Conservation (phyloP, 2,888 invertebrate genomes). For the Volucella inflata region DNA sequence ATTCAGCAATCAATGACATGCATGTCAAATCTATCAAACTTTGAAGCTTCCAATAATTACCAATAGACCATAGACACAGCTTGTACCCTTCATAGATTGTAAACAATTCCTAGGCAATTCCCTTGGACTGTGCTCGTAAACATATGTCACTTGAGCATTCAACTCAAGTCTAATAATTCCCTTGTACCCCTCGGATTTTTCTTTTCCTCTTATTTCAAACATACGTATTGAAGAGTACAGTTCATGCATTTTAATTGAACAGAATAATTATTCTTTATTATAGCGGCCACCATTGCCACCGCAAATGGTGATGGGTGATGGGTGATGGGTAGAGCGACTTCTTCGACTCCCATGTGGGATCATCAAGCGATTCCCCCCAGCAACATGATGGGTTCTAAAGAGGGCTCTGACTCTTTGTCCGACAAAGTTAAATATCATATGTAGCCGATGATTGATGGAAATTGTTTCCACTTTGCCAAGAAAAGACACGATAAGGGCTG, state of each 20-base stretch:
- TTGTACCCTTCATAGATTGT: constrained; percentile 17
- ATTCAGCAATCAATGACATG: constrained; percentile 5
- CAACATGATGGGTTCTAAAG: constrained; percentile 25
- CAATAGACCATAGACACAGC: constrained; percentile 36
- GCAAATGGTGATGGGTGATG: background rate
- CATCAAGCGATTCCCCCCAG: constrained; percentile 13
- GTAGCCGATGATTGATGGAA: constrained; percentile 63
- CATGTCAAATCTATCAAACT: constrained; percentile 11
- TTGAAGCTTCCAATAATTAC: constrained; percentile 19
- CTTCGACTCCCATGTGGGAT: constrained; percentile 41
- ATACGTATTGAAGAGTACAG: constrained; percentile 28
- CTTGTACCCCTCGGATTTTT: background rate
- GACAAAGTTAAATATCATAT: constrained; percentile 56
- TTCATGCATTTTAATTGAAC: constrained; percentile 71
- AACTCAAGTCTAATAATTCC: constrained; percentile 13
- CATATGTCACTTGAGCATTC: constrained; percentile 69
- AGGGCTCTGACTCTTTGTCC: constrained; percentile 1
- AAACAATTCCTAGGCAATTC: constrained; percentile 34
- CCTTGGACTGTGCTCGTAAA: constrained; percentile 40
- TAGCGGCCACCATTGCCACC: constrained; percentile 9
- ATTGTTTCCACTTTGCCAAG: constrained; percentile 44
- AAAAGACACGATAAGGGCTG: background rate
- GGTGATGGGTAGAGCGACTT: constrained; percentile 1
- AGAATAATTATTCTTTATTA: constrained; percentile 68
- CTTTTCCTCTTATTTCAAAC: constrained; percentile 24